These are phyloP conservation scores for Capricornis sumatraensis DNA, from an alignment of 2,113 vertebrate genomes.

Conservation along the genomic window DNA sequence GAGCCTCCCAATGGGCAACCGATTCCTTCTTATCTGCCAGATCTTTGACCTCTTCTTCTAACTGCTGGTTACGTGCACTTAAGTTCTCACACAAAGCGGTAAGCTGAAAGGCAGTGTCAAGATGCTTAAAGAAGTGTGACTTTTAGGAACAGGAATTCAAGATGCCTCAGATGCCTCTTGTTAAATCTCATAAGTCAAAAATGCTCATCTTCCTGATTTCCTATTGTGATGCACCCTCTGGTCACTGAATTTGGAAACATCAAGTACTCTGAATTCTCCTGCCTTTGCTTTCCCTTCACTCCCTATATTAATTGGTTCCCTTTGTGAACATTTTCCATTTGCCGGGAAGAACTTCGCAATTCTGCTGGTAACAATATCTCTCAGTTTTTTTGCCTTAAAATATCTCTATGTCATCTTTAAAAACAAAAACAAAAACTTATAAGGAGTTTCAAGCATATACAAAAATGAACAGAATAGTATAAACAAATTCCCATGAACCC, in stretches of 20 bases:
- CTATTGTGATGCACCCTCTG: not conserved
- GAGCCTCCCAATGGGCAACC: constrained; percentile 97
- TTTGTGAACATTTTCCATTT: not conserved
- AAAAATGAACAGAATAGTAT: not conserved
- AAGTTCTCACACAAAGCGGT: constrained; percentile 88
- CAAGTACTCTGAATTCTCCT: not conserved
- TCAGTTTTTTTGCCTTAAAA: not conserved
- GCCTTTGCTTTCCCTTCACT: not conserved
- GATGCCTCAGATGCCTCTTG: not conserved
- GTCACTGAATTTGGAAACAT: not conserved
- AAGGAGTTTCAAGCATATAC: not conserved
- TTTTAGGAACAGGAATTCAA: not conserved
- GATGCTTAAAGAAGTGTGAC: not conserved
- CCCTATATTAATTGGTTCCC: not conserved
- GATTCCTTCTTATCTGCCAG: constrained; percentile 97
- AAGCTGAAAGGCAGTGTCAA: constrained; percentile 81
- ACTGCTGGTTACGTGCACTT: constrained; percentile 87
- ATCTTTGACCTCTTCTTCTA: constrained; percentile 96
- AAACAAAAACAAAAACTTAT: no score
- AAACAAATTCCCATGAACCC: not conserved
- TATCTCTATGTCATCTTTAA: not conserved
- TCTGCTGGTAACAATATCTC: not conserved
- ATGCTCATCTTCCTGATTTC: not conserved
- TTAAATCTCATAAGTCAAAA: not conserved
- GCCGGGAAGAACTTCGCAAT: not conserved